These are phyloP conservation scores for Leptinotarsa haldemani DNA, from an alignment of 2,888 invertebrate genomes.

Conservation along the genomic window DNA sequence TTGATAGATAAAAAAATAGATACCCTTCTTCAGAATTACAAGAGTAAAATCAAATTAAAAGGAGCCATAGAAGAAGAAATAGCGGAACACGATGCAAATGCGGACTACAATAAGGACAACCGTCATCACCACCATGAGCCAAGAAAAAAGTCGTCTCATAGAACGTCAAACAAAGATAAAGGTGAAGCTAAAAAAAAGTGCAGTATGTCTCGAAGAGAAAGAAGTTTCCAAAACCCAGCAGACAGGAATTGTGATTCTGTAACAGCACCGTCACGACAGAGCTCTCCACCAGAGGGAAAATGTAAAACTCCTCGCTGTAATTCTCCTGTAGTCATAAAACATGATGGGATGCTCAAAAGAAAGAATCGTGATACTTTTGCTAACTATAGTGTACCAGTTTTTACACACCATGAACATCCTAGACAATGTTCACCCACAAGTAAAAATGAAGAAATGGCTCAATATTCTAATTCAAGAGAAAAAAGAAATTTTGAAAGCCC, in stretches of 20 bases:
- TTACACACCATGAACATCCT: not conserved
- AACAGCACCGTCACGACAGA: not conserved
- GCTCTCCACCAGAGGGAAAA: not conserved
- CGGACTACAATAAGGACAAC: not conserved
- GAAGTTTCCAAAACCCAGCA: not conserved
- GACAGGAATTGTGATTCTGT: not conserved
- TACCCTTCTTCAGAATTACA: slow-evolving; percentile 36
- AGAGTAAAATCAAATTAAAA: slow-evolving; percentile 29
- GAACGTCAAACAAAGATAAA: not conserved
- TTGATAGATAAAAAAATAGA: slow-evolving; percentile 49
- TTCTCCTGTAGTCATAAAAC: not conserved
- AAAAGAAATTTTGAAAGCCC: not conserved
- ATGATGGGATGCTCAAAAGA: not conserved
- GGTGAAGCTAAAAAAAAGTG: not conserved
- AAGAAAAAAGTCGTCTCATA: not conserved
- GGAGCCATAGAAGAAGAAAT: slow-evolving; percentile 11
- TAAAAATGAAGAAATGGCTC: not conserved
- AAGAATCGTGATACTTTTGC: not conserved
- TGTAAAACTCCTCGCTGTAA: not conserved
- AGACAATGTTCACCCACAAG: not conserved
- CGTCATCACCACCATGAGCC: slow-evolving; percentile 3
- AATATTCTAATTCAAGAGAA: not conserved
- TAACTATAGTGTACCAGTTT: not conserved
- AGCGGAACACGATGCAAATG: not conserved
- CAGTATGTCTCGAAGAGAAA: not conserved